phyloP scores from a whole-genome alignment of 2,113 vertebrate genomes.

The Paedocypris sp. region DNA sequence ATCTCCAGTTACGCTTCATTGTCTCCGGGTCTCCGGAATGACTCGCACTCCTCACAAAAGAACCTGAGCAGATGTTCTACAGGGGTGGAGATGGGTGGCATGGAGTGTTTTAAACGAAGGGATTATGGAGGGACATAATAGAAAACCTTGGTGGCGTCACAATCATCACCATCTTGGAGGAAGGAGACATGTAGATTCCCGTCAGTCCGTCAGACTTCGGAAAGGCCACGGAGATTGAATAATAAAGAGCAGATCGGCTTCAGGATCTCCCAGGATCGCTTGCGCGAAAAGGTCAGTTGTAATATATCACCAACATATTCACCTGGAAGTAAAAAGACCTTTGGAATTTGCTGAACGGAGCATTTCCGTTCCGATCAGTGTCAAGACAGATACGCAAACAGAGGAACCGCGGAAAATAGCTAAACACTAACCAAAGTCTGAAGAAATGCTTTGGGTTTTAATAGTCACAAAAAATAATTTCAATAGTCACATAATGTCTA shows the following conservation, averaged over 20 bases:
- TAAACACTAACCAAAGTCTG: no score
- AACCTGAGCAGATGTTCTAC: constrained; percentile 20
- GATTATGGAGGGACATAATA: no score
- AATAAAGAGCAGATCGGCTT: constrained; percentile 4
- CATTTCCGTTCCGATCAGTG: no score
- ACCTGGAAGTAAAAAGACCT: constrained; percentile 23
- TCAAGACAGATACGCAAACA: neutral
- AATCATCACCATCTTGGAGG: no score
- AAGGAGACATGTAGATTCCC: constrained; percentile 4
- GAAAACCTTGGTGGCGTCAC: no score
- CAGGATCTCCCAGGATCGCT: neutral
- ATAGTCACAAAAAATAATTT: no score
- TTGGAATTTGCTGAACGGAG: constrained; percentile 15
- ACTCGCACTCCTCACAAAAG: constrained; percentile 27
- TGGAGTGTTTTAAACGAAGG: no score
- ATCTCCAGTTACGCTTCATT: constrained; percentile 36
- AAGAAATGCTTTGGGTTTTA: no score
- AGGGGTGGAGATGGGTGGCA: neutral
- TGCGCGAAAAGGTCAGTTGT: constrained; percentile 20
- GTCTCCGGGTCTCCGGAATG: constrained; percentile 17
- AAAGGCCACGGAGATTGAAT: constrained; percentile 6
- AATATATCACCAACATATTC: constrained; percentile 18
- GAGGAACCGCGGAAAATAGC: no score
- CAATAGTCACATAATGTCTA: no score
- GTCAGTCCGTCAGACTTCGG: constrained; percentile 7